A percentile compares a stretch with the other conserved stretches of the same genome.
Evolutionary conservation across 2,888 invertebrate genomes (phyloP).

Genomic region (Mactromeris polynyma): DNA sequence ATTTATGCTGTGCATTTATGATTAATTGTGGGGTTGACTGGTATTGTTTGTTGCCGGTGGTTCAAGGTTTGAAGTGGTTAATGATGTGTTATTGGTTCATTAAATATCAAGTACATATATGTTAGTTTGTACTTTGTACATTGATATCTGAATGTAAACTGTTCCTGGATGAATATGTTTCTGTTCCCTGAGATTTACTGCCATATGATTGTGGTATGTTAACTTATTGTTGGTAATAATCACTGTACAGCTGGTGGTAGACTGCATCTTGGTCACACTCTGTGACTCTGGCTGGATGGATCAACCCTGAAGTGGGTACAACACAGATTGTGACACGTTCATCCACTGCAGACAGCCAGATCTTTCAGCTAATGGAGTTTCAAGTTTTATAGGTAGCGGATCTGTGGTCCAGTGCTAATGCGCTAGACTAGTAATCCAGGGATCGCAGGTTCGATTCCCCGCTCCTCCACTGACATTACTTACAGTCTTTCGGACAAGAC

Average conservation of each 20-base stretch:
- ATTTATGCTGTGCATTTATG: background rate
- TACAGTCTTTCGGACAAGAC: no score
- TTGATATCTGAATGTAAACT: background rate
- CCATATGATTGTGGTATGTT: background rate
- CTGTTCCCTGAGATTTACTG: no score
- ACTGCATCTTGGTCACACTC: background rate
- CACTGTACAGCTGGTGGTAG: background rate
- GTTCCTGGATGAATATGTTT: background rate
- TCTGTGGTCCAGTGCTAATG: no score
- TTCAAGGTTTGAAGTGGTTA: background rate
- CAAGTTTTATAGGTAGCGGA: no score
- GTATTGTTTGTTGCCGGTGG: background rate
- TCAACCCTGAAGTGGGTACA: no score
- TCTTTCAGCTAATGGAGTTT: no score
- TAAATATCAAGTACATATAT: background rate
- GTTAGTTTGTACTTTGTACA: background rate
- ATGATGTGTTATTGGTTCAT: background rate
- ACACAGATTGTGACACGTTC: no score
- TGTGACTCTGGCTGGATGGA: no score
- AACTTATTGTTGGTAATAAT: background rate
- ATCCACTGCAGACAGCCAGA: no score
- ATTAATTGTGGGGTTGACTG: background rate
- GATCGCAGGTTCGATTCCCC: no score
- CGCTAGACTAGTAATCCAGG: no score
- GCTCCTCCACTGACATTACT: no score